Evolutionary conservation across 2,797 vertebrate species (phyloP).

Genomic region (Nannoperca australis): DNA sequence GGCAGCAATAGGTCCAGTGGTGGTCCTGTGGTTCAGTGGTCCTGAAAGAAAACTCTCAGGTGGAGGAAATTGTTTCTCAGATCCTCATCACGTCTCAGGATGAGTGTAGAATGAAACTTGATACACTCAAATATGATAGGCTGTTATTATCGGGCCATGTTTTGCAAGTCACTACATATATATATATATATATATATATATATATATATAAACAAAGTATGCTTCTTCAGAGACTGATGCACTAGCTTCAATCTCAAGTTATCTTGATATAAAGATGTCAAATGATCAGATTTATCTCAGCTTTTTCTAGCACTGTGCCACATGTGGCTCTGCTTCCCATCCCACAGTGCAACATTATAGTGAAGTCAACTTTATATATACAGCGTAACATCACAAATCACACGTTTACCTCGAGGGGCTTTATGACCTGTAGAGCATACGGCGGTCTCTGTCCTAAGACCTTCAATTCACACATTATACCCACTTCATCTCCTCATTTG

Average conservation of each 20-base stretch:
- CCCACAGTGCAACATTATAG: neutral
- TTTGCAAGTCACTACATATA: neutral
- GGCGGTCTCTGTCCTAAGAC: too few species aligned
- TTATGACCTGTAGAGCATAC: too few species aligned
- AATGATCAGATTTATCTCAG: too few species aligned
- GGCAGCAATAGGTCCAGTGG: neutral
- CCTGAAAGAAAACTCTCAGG: neutral
- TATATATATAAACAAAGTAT: neutral
- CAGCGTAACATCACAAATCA: too few species aligned
- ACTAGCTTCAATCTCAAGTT: neutral
- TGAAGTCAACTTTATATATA: too few species aligned
- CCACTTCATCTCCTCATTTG: neutral
- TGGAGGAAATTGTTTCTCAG: neutral
- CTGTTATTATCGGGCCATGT: neutral
- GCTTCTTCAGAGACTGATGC: neutral
- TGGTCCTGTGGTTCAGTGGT: neutral
- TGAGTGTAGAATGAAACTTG: neutral
- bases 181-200: neutral
- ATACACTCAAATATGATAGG: neutral
- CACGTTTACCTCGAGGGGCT: too few species aligned
- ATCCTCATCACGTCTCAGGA: neutral
- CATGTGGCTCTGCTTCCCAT: neutral
- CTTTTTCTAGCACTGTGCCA: neutral
- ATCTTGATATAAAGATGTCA: neutral
- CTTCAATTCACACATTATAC: neutral